Conservation (phyloP, 2,888 invertebrate species). For the Sarcophaga variegata region DNA sequence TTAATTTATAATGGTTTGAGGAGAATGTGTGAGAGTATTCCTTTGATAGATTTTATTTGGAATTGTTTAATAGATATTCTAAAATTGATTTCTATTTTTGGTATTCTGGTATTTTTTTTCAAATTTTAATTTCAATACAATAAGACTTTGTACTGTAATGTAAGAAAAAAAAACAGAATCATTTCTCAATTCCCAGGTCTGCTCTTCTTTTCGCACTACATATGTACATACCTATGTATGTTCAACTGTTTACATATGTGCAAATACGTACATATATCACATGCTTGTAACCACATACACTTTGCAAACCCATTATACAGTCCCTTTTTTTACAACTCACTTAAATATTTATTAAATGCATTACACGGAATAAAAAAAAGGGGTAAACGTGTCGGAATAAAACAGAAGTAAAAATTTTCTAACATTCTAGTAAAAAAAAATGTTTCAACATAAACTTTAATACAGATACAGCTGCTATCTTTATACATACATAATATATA, state of each 20-base stretch:
- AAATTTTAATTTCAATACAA: too few relatives aligned
- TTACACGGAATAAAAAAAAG: constrained; percentile 53
- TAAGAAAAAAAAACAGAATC: too few relatives aligned
- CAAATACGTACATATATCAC: background rate
- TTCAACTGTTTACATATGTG: background rate
- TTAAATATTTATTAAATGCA: constrained; percentile 69
- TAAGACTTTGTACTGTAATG: too few relatives aligned
- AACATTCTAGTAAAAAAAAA: background rate
- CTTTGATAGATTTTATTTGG: too few relatives aligned
- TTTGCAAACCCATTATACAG: constrained; percentile 15
- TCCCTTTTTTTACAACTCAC: constrained; percentile 58
- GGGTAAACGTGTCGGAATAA: constrained; percentile 47
- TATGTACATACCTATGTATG: too few relatives aligned
- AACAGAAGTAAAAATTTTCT: constrained; percentile 10
- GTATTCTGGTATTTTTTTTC: too few relatives aligned
- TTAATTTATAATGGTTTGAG: too few relatives aligned
- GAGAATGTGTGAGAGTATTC: too few relatives aligned
- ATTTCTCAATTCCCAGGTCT: background rate
- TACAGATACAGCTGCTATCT: background rate
- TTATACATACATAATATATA: background rate
- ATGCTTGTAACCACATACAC: background rate
- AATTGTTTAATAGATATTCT: too few relatives aligned
- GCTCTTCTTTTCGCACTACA: background rate
- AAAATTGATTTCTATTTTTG: too few relatives aligned
- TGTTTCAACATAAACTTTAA: background rate